These are phyloP conservation scores for Melangyna quadrimaculata DNA, from an alignment of 2,888 invertebrate genomes.

Conservation along the genomic window DNA sequence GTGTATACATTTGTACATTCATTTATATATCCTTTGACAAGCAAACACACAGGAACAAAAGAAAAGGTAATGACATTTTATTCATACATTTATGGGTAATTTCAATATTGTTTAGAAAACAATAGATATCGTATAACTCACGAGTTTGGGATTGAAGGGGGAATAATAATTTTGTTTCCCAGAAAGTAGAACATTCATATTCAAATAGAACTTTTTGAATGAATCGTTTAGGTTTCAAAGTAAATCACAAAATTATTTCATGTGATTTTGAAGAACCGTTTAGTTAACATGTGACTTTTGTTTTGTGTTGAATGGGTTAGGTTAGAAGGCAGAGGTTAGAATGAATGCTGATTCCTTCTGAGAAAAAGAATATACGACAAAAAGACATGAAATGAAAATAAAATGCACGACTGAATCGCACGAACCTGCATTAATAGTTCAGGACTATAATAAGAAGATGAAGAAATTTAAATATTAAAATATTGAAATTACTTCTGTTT, in stretches of 20 bases:
- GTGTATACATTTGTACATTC: conserved; percentile 32
- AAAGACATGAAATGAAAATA: no score
- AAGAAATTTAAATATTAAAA: no score
- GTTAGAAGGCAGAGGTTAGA: no score
- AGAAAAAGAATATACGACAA: no score
- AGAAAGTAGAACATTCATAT: conserved; percentile 3
- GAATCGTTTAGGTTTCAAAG: conserved; percentile 41
- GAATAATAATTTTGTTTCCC: background rate
- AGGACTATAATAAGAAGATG: no score
- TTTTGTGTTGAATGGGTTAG: background rate
- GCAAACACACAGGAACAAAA: background rate
- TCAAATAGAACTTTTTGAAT: conserved; percentile 45
- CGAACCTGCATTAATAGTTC: no score
- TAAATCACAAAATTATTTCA: background rate
- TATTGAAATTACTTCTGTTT: no score
- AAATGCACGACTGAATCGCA: no score
- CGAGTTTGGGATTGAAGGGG: background rate
- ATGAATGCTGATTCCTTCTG: no score
- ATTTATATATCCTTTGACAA: background rate
- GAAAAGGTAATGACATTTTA: conserved; percentile 62
- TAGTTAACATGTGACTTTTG: conserved; percentile 4
- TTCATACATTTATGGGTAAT: conserved; percentile 69
- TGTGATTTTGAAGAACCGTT: conserved; percentile 4
- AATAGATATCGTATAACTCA: conserved; percentile 29
- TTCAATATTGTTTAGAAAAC: conserved; percentile 68